Percentiles rank a stretch among this genome's conserved stretches.
These are phyloP conservation scores for Psephotus haematonotus DNA, from an alignment of 2,113 vertebrate species.

Conservation along the genomic window DNA sequence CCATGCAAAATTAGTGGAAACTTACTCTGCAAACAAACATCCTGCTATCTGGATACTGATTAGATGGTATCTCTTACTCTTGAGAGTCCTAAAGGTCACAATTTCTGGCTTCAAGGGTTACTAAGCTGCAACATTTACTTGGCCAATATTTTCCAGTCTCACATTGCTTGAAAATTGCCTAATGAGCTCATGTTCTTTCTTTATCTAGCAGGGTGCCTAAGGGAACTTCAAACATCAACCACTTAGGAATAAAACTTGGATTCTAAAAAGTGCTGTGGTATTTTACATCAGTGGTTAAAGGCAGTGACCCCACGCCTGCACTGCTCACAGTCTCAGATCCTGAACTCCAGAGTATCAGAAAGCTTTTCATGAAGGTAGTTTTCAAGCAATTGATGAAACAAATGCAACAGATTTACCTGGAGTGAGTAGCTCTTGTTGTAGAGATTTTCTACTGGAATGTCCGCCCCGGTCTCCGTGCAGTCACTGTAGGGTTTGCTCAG, in stretches of 20 bases:
- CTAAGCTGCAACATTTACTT: constrained; percentile 62
- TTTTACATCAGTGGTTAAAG: not conserved
- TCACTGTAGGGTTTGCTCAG: constrained; percentile 81
- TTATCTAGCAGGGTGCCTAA: constrained; percentile 46
- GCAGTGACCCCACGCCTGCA: not conserved
- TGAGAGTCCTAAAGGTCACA: constrained; percentile 61
- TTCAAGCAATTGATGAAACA: not conserved
- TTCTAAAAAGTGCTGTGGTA: not conserved
- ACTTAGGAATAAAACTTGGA: constrained; percentile 12
- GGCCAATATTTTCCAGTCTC: constrained; percentile 66
- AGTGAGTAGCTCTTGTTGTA: constrained; percentile 80
- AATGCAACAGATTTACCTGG: constrained; percentile 67
- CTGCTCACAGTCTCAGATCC: not conserved
- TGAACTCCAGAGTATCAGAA: not conserved
- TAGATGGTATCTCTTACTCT: constrained; percentile 57
- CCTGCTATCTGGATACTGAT: constrained; percentile 65
- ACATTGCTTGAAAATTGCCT: constrained; percentile 61
- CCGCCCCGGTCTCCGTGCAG: constrained; percentile 75
- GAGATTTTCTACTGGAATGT: constrained; percentile 75
- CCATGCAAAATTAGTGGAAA: constrained; percentile 63
- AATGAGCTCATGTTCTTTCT: constrained; percentile 48
- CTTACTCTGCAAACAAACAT: constrained; percentile 59
- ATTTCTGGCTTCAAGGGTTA: constrained; percentile 69
- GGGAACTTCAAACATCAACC: constrained; percentile 51
- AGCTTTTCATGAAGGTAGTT: not conserved